Evolutionary conservation across 1,140 invertebrate species (phyloP).

Genomic region (Lordiphosa stackelbergi): DNA sequence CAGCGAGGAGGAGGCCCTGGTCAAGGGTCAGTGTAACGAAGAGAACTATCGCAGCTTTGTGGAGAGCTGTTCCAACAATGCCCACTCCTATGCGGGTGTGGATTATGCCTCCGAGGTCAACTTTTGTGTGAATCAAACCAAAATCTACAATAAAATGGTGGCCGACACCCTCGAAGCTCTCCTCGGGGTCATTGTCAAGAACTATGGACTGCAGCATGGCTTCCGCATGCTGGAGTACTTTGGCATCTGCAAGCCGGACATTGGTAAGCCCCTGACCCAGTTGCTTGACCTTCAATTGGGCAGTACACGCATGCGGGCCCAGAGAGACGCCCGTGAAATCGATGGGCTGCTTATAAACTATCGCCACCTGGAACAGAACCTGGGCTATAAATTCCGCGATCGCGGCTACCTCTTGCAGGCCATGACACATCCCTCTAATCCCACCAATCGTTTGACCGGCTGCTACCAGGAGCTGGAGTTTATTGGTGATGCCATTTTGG

Average conservation of each 20-base stretch:
- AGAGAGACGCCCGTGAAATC: slow-evolving; percentile 64
- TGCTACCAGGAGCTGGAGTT: slow-evolving; percentile 97
- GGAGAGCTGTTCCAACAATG: slow-evolving; percentile 35
- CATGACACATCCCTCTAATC: slow-evolving; percentile 94
- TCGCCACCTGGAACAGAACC: slow-evolving; percentile 80
- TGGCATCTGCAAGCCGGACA: slow-evolving; percentile 80
- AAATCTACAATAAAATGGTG: slow-evolving; percentile 77
- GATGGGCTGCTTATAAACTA: slow-evolving; percentile 78
- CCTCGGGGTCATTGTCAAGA: slow-evolving; percentile 86
- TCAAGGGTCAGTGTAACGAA: slow-evolving; percentile 20
- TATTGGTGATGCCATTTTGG: slow-evolving; percentile 95
- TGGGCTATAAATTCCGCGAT: slow-evolving; percentile 84
- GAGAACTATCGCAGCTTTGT: slow-evolving; percentile 16
- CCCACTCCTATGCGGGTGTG: slow-evolving; percentile 2
- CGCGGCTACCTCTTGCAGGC: slow-evolving; percentile 85
- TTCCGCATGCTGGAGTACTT: slow-evolving; percentile 87
- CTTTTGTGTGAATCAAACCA: slow-evolving; percentile 27
- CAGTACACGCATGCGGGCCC: slow-evolving; percentile 71
- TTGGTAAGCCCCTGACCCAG: slow-evolving; percentile 67
- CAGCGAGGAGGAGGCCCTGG: slow-evolving; percentile 34
- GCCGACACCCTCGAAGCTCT: slow-evolving; percentile 91
- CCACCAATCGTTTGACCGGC: slow-evolving; percentile 89
- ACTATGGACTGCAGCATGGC: slow-evolving; percentile 78
- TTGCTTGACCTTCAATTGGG: slow-evolving; percentile 66
- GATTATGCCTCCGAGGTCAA: slow-evolving; percentile 43